Evolutionary conservation across 2,888 invertebrate genomes (phyloP).

Genomic region (Melieria picta): DNA sequence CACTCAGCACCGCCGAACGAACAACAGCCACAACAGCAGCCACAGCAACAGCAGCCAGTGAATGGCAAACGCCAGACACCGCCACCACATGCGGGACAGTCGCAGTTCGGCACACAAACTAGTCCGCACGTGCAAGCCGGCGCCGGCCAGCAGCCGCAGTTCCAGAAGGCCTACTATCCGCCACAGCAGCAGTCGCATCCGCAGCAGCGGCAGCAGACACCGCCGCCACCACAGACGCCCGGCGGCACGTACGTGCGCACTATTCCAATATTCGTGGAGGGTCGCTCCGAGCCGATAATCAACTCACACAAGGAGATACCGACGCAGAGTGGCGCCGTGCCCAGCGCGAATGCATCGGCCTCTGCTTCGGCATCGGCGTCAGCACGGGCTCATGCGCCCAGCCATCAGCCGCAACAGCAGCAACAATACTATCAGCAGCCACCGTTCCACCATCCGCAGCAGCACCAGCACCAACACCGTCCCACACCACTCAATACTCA

Average conservation of each 20-base stretch:
- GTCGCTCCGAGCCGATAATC: constrained; percentile 81
- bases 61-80: constrained; percentile 47
- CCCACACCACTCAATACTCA: constrained; percentile 54
- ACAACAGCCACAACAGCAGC: constrained; percentile 58
- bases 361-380: constrained; percentile 37
- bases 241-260: constrained; percentile 73
- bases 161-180: constrained; percentile 43
- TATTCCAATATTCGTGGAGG: constrained; percentile 90
- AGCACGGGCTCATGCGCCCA: constrained; percentile 44
- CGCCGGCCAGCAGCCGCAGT: constrained; percentile 39
- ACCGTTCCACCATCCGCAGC: constrained; percentile 41
- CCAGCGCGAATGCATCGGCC: constrained; percentile 59
- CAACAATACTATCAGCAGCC: constrained; percentile 52
- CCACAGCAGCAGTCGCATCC: constrained; percentile 46
- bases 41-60: constrained; percentile 48
- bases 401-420: constrained; percentile 54
- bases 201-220: constrained; percentile 53
- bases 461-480: constrained; percentile 54
- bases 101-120: constrained; percentile 58
- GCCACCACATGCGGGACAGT: constrained; percentile 43
- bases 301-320: constrained; percentile 67
- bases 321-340: constrained; percentile 64
- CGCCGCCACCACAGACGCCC: constrained; percentile 59
- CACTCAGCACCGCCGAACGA: constrained; percentile 80
- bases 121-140: constrained; percentile 57